phyloP scores from a whole-genome alignment of 2,888 invertebrate genomes.

The Aporophyla nigra region DNA sequence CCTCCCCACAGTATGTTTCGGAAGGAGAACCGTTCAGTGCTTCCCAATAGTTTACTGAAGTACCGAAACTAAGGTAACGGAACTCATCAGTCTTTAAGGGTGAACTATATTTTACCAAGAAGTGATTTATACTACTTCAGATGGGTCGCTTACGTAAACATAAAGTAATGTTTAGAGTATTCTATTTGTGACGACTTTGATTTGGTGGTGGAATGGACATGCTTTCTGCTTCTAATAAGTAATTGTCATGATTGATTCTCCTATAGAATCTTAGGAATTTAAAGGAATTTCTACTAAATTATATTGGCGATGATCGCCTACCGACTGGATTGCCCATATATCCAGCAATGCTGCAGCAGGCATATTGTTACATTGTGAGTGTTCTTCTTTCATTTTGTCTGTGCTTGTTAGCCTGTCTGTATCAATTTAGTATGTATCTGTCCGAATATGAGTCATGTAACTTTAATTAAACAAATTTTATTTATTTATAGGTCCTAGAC shows the following conservation, averaged over 20 bases:
- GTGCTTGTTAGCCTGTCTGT: no score
- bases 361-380: no score
- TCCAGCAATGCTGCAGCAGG: no score
- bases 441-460: no score
- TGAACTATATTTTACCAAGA: constrained; percentile 46
- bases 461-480: no score
- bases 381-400: no score
- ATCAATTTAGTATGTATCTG: no score
- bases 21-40: constrained; percentile 47
- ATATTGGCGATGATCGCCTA: not conserved
- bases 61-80: constrained; percentile 48
- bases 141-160: not conserved
- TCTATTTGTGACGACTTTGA: constrained; percentile 2
- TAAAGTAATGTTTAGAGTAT: not conserved
- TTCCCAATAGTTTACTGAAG: constrained; percentile 53
- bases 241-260: not conserved
- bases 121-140: constrained; percentile 38
- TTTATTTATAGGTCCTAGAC: no score
- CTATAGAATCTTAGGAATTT: not conserved
- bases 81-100: constrained; percentile 52
- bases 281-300: not conserved
- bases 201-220: not conserved
- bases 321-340: no score
- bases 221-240: not conserved
- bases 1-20: constrained; percentile 23